These are phyloP conservation scores for Ichneumoninae sp. DNA, from an alignment of 2,888 invertebrate species.

Conservation along the genomic window DNA sequence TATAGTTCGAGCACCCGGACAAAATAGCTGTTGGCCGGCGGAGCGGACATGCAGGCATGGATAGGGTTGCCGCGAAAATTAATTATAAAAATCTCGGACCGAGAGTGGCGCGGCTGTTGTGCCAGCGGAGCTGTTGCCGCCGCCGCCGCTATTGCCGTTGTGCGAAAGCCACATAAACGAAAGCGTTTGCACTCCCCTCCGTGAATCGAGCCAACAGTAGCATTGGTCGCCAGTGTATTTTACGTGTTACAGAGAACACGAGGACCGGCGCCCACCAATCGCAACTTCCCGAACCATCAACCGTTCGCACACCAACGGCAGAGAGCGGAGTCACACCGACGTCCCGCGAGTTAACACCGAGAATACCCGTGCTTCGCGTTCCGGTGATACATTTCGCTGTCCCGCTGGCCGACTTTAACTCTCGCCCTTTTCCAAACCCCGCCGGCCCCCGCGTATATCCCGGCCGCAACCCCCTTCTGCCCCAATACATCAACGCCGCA, in stretches of 20 bases:
- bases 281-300: conserved; percentile 46
- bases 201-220: conserved; percentile 33
- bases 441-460: conserved; percentile 11
- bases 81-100: conserved; percentile 65
- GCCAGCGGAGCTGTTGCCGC: conserved; percentile 10
- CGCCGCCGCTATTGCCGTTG: conserved; percentile 30
- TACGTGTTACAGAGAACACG: conserved; percentile 16
- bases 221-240: conserved; percentile 39
- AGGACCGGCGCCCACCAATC: conserved; percentile 46
- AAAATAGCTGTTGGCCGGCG: conserved; percentile 46
- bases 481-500: conserved; percentile 77
- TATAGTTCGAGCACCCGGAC: conserved; percentile 44
- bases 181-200: conserved; percentile 49
- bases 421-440: conserved; percentile 46
- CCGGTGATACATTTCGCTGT: conserved; percentile 65
- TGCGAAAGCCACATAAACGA: conserved; percentile 64
- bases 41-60: conserved; percentile 35
- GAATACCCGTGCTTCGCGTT: conserved; percentile 60
- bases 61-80: conserved; percentile 57
- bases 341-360: conserved; percentile 32
- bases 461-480: conserved; percentile 57
- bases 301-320: conserved; percentile 4
- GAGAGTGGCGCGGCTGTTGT: conserved; percentile 57
- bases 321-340: conserved; percentile 41
- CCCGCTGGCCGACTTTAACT: conserved; percentile 64